phyloP scores from a whole-genome alignment of 2,113 vertebrate species.

The Chaetura pelagica region DNA sequence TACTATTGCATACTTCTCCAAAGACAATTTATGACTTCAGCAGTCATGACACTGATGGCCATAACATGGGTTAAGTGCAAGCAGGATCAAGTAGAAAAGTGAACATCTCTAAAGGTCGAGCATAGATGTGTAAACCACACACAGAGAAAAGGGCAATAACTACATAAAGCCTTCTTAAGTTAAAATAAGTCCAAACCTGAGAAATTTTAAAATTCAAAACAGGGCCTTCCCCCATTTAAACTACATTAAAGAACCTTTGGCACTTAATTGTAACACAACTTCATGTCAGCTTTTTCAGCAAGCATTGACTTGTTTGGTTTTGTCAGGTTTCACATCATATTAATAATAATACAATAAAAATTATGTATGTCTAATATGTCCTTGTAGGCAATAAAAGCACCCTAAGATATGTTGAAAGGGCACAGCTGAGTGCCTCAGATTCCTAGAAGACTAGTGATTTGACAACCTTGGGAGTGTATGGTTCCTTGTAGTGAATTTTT shows the following conservation, averaged over 20 bases:
- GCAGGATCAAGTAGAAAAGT: background rate
- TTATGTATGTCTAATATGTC: conserved; percentile 32
- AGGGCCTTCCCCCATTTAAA: conserved; percentile 5
- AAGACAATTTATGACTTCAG: background rate
- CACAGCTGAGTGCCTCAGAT: conserved; percentile 16
- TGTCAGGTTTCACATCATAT: conserved; percentile 32
- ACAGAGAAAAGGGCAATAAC: background rate
- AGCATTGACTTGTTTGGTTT: conserved; percentile 41
- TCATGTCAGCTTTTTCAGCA: conserved; percentile 8
- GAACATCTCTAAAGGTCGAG: background rate
- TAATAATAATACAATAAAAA: conserved; percentile 37
- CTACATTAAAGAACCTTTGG: conserved; percentile 9
- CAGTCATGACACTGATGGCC: background rate
- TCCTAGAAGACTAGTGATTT: conserved; percentile 35
- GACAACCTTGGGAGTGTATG: background rate
- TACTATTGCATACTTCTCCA: background rate
- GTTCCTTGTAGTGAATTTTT: conserved; percentile 31
- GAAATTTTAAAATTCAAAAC: conserved; percentile 6
- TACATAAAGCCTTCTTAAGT: background rate
- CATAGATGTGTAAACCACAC: background rate
- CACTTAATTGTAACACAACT: conserved; percentile 6
- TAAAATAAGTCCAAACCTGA: conserved; percentile 21
- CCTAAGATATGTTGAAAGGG: conserved; percentile 27
- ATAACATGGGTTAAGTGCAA: background rate
- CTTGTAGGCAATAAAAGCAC: conserved; percentile 66